Percentiles rank a stretch among this genome's conserved stretches.
Evolutionary conservation across 2,888 invertebrate species (phyloP).

Genomic region (Leucophora obtusa): DNA sequence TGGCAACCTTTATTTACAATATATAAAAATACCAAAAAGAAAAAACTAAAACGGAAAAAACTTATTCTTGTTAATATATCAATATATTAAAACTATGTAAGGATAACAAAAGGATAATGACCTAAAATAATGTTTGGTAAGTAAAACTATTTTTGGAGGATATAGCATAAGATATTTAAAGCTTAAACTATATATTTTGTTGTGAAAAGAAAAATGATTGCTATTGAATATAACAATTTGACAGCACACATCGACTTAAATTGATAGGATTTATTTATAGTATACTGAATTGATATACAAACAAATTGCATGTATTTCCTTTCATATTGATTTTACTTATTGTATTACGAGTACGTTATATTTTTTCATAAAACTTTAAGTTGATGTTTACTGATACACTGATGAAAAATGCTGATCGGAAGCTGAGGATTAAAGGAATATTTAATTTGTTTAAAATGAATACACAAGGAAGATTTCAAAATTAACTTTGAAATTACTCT

Average conservation of each 20-base stretch:
- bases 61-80: slow-evolving; percentile 46
- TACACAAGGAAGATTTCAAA: too few species aligned
- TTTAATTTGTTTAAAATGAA: too few species aligned
- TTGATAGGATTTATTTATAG: background rate
- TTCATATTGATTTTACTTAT: background rate
- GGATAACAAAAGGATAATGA: slow-evolving; percentile 74
- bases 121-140: slow-evolving; percentile 62
- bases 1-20: slow-evolving; percentile 61
- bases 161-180: background rate
- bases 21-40: slow-evolving; percentile 26
- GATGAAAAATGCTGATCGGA: background rate
- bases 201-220: background rate
- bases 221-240: background rate
- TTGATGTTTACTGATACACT: background rate
- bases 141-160: slow-evolving; percentile 46
- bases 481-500: too few species aligned
- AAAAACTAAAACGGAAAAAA: slow-evolving; percentile 9
- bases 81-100: slow-evolving; percentile 58
- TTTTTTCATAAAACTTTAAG: background rate
- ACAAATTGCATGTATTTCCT: background rate
- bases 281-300: background rate
- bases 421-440: background rate
- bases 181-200: background rate
- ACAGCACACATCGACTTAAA: background rate
- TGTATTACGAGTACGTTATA: too few species aligned